phyloP scores from a whole-genome alignment of 2,888 invertebrate genomes.

The Pristionchus mayeri region DNA sequence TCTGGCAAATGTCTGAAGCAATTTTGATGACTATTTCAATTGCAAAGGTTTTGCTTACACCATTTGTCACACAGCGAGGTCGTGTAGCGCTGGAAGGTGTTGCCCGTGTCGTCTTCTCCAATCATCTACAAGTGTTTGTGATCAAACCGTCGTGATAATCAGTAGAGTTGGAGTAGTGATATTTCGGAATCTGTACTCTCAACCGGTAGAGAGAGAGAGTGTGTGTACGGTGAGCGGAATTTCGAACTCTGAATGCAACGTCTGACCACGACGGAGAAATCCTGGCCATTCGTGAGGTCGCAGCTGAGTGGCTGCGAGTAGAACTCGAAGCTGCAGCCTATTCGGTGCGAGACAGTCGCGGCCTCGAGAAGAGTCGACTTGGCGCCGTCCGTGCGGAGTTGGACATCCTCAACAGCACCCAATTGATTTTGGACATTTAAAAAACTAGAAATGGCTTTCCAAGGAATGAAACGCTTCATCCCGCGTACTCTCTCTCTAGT shows the following conservation, averaged over 20 bases:
- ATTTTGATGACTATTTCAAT: neutral
- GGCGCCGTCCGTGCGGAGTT: neutral
- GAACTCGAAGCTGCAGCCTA: conserved; percentile 54
- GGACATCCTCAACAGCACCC: too few relatives aligned
- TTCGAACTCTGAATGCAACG: too few relatives aligned
- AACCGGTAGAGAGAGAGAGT: too few relatives aligned
- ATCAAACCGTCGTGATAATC: too few relatives aligned
- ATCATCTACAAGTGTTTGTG: conserved; percentile 7
- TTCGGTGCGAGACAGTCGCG: neutral
- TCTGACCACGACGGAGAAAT: conserved; percentile 44
- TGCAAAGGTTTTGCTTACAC: neutral
- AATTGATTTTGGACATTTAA: too few relatives aligned
- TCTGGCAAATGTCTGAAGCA: conserved; percentile 50
- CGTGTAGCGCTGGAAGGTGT: conserved; percentile 48
- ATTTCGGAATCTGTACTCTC: too few relatives aligned
- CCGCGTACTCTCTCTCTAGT: too few relatives aligned
- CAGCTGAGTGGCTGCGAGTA: conserved; percentile 67
- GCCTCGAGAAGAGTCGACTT: conserved; percentile 30
- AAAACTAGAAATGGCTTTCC: too few relatives aligned
- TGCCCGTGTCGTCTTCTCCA: conserved; percentile 39
- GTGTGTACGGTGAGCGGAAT: too few relatives aligned
- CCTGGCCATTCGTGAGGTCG: conserved; percentile 46
- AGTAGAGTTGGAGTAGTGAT: too few relatives aligned
- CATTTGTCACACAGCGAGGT: conserved; percentile 41
- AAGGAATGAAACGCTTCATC: too few relatives aligned